Evolutionary conservation across 2,888 invertebrate genomes (phyloP), one percentile per base, ranked within the genome.

Genomic region (Acrobasis consociella): DNA sequence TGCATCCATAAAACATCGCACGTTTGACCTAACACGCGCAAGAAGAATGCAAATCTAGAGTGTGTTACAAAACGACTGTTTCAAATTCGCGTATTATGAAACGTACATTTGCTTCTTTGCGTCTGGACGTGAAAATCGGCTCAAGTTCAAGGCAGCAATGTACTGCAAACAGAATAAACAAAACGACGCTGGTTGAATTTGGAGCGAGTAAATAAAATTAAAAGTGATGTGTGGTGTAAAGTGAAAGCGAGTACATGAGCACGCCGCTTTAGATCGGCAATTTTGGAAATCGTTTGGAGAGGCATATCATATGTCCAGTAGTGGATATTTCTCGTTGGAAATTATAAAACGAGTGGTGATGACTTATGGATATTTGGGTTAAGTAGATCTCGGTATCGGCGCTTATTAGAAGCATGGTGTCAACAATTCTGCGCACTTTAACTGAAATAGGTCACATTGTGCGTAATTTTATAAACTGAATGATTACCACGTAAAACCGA

Each of bases 111-210:
- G 65, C 65, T 58, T 72, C 72, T 78, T 72, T 65, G 74, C 67
- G 72, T 73, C 67, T 60, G 64, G 58, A 52, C 60, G 65, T 63
- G 42, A 59, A 38, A 69, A 71, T 63, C 52, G 64, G 64, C 55
- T 67, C 86, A 88, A 89, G 88, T 85, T 88, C 89, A 89, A 88
- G 87, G 87, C 83, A 65, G 78, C 76, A 72, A 77, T 81, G 82
- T 68, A 77, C 64, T 66, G 72, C 70, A 78, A 73, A 68, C 70
- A 68, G 83, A 83, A 85, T 84, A 76, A 75, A 80, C 69, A 74
- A 73, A 70, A 69, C 65, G 60, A 42, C 66, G 63, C 61, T 15
- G 39, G 60, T 56, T 39, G 76, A 80, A 75, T 77, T 70, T 76
- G 70, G 73, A 65, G 68, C 80, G 71, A 67, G 72, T 74, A 72